Base-by-base conservation (phyloP, 2,888 invertebrate genomes). In the Agrypnus murinus region DNA sequence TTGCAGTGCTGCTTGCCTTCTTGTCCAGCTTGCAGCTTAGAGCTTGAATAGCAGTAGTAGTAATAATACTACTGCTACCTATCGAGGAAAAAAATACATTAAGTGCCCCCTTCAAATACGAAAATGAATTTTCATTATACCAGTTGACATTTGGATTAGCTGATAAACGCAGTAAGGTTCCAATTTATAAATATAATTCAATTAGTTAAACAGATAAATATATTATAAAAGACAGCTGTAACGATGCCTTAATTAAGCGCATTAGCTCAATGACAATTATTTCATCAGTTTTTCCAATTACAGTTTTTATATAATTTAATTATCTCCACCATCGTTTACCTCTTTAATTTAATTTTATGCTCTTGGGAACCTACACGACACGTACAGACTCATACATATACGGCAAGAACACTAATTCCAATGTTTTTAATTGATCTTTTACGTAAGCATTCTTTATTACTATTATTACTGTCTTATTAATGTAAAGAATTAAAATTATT, bases 161-260 rank as follows among this genome's bases (percentile, higher is more conserved):
- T 40, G 66, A 66, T 66, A 48, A 60, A 62, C 65, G 50, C 70
- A 59, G 62, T 57, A 45, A 66, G 65, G 60, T 46, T 65, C 70
- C 70, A 65, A 70, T 76, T 74, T 72, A 73, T 70, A 72, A 71
- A 65, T 69, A 73, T 74, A 76, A 75, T 76, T 74, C 75, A 75
- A 75, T 76, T 74, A 74, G 72, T 74, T 72, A 74, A 72, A 58
- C 69, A 75, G 73, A 75, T 75, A 74, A 74, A 76, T 74, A 71
- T 72, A 75, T 76, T 75, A 76, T 69, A 75, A 75, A 75, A 64
- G 74, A 74, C 75, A 73, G 76, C 75, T 73, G 73, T 73, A 74
- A 70, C 72, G 75, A 71, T 68, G 68, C 68, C 71, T 73, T 74
- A 75, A 72, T 72, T 74, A 73, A 74, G 71, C 69, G 68, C 60